phyloP scores from a whole-genome alignment of 1,140 invertebrate genomes.

The Trialeurodes vaporariorum region DNA sequence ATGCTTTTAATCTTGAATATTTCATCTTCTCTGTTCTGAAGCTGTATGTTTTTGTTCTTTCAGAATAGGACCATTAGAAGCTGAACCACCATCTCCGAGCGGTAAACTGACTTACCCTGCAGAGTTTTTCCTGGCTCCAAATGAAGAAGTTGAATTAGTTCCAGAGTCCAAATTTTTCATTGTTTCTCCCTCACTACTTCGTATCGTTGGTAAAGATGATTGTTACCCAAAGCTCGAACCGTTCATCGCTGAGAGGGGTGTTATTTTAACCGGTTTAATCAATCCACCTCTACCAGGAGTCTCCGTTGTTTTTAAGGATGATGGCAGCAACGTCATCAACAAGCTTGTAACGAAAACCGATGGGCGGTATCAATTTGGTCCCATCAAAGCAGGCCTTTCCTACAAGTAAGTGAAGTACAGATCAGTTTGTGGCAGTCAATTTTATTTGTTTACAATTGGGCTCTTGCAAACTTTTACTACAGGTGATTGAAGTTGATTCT shows the following conservation, averaged over 20 bases:
- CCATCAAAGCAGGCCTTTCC: background rate
- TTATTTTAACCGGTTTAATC: background rate
- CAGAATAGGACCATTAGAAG: background rate
- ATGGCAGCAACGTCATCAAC: background rate
- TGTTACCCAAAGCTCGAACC: background rate
- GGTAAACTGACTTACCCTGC: background rate
- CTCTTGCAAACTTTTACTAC: too few species aligned
- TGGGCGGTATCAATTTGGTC: background rate
- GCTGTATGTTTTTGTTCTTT: background rate
- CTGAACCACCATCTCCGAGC: background rate
- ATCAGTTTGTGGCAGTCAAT: too few species aligned
- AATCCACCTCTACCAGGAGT: background rate
- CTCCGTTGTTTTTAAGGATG: background rate
- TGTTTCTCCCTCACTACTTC: background rate
- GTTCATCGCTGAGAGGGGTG: background rate
- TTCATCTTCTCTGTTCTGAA: too few species aligned
- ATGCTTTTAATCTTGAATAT: too few species aligned
- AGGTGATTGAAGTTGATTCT: too few species aligned
- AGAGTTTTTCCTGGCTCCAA: background rate
- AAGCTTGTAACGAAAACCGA: background rate
- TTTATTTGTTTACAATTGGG: too few species aligned
- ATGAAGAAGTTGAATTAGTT: background rate
- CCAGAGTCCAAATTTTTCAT: background rate
- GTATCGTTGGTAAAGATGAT: background rate
- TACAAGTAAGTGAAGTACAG: background rate